phyloP scores from a whole-genome alignment of 2,113 vertebrate genomes.

The Merops nubicus region DNA sequence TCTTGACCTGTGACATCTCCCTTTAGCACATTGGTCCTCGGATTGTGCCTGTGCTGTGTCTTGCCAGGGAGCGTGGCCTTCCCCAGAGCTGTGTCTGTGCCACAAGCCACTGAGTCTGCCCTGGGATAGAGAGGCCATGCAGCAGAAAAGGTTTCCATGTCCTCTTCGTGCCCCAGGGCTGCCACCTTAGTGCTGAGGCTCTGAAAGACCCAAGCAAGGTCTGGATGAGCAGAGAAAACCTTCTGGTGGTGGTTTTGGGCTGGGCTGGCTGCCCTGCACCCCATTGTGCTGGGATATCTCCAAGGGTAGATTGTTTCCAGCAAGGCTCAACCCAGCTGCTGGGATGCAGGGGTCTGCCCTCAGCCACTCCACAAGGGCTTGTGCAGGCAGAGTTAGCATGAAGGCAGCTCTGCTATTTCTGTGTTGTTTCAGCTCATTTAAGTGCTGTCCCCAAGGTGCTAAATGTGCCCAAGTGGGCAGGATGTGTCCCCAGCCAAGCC shows the following conservation, averaged over 20 bases:
- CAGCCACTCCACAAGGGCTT: background rate
- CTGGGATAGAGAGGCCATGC: background rate
- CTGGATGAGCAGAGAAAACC: background rate
- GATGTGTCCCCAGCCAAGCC: background rate
- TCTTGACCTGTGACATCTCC: background rate
- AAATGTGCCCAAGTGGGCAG: background rate
- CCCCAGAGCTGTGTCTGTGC: accelerated
- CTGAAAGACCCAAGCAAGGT: background rate
- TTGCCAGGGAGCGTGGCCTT: background rate
- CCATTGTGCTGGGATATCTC: background rate
- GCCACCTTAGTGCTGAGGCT: background rate
- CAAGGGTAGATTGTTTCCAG: background rate
- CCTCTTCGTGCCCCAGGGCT: background rate
- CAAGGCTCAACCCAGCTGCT: accelerated
- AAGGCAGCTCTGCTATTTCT: background rate
- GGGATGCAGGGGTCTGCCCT: background rate
- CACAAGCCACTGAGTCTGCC: accelerated
- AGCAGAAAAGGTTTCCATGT: background rate
- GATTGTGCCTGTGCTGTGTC: background rate
- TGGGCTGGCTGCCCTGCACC: background rate
- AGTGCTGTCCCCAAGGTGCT: background rate
- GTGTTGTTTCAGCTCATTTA: background rate
- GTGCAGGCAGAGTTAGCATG: background rate
- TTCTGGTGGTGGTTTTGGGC: background rate
- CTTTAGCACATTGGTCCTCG: accelerated